Base-by-base conservation (phyloP, 2,113 vertebrate genomes). In the Mystacornis crossleyi region DNA sequence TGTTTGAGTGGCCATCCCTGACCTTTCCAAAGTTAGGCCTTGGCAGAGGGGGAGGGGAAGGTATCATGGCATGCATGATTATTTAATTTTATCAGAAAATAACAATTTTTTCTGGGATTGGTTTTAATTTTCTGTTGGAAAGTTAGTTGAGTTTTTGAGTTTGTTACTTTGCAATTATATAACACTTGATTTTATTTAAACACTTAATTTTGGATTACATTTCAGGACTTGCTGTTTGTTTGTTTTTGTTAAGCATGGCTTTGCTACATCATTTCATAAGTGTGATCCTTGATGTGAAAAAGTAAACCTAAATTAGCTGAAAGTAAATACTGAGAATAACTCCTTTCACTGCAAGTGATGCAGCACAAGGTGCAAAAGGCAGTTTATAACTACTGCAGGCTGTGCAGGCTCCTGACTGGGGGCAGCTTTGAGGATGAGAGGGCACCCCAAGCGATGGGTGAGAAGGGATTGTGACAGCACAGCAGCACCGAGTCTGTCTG, bases 51-150 rank as follows among this genome's bases (percentile, higher is more conserved):
- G 42, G 43, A 65, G 38, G 21, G 45, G 6, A 78, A 80, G 14
- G 38, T 69, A 86, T 61, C 53, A 23, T 9, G 45, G 14, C 23
- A 45, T 48, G 8, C 86, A 77, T n/a, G 6, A 60, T 21, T 60
- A 33, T 57, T 82, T 65, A 33, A 53, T 88, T 88, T 87, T 92
- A 77, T 24, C 42, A 92, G 66, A 90, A 93, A 91, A 71, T 31
- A 84, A 54, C 18, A 36, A 8, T 94, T 54, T 85, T 75, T 60
- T 51, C 61, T 79, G 77, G 54, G 5, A 67, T 89, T 85, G 34
- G 81, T 79, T 96, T 87, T 36, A 74, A 23, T 20, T 82, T 95
- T 94, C 75, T 81, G 17, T 73, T 93, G 73, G 64, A 83, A 89
- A 92, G 11, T 14, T 86, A 83, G 54, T 18, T 1, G 16, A 48